Percentiles rank a stretch among this genome's conserved stretches.
Conservation (phyloP, 2,888 invertebrate species). For the Epinotia demarniana region DNA sequence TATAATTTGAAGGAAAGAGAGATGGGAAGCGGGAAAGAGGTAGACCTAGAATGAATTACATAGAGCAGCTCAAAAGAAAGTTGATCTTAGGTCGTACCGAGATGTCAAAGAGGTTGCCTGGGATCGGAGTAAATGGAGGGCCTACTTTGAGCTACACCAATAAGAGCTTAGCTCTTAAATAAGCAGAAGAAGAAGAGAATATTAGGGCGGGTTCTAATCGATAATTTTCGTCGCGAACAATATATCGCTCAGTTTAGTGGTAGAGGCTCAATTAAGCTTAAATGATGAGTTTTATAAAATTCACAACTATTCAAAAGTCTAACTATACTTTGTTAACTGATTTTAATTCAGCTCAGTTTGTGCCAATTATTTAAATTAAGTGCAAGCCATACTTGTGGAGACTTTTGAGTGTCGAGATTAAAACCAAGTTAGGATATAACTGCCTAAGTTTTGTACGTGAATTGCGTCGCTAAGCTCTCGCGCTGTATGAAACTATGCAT, state of each 20-base stretch:
- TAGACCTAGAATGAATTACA: no score
- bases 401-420: slow-evolving; percentile 22
- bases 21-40: no score
- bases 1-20: no score
- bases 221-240: background rate
- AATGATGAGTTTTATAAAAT: background rate
- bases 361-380: slow-evolving; percentile 14
- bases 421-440: slow-evolving; percentile 22
- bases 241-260: background rate
- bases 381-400: slow-evolving; percentile 1
- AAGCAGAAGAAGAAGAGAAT: no score
- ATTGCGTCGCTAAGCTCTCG: slow-evolving; percentile 17
- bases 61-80: no score
- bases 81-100: no score
- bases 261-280: background rate
- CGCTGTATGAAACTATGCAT: slow-evolving; percentile 31
- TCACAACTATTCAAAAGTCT: background rate
- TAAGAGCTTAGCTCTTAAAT: no score
- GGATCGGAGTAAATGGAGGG: no score
- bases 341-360: background rate
- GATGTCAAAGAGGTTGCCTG: no score
- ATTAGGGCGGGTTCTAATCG: background rate
- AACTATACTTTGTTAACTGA: background rate
- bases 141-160: no score
- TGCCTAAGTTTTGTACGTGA: slow-evolving; percentile 18